Evolutionary conservation across 1,140 invertebrate genomes (phyloP).

Genomic region (Ceratina australensis): DNA sequence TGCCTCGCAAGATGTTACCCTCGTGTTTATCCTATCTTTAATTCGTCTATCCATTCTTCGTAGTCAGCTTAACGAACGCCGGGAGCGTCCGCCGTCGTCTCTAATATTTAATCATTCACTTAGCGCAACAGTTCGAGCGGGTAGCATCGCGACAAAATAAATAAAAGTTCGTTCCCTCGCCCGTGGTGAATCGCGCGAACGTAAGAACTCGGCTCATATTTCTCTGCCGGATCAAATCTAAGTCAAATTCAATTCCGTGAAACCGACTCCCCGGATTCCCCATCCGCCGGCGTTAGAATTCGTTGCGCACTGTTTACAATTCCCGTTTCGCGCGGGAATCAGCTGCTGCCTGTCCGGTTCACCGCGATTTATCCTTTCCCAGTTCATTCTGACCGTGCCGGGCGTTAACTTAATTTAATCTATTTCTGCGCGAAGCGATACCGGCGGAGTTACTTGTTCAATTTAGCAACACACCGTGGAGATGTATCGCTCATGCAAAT

Average conservation of each 20-base stretch:
- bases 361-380: not conserved
- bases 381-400: not conserved
- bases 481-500: slow-evolving; percentile 42
- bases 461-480: slow-evolving; percentile 19
- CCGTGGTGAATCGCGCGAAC: not conserved
- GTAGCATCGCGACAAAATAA: too few relatives aligned
- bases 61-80: slow-evolving; percentile 21
- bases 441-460: slow-evolving; percentile 37
- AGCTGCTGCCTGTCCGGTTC: not conserved
- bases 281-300: not conserved
- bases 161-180: not conserved
- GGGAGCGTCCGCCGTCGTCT: not conserved
- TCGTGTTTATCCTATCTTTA: slow-evolving; percentile 50
- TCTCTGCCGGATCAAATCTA: not conserved
- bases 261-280: too few relatives aligned
- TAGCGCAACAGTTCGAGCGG: not conserved
- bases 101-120: not conserved
- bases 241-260: slow-evolving; percentile 1
- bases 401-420: slow-evolving; percentile 38
- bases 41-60: slow-evolving; percentile 32
- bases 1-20: slow-evolving; percentile 40
- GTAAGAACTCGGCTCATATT: not conserved
- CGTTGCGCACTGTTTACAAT: slow-evolving; percentile 2
- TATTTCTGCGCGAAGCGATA: slow-evolving; percentile 17
- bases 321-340: slow-evolving; percentile 1